These are phyloP conservation scores for Anas acuta DNA, from an alignment of 2,797 vertebrate species.

Conservation along the genomic window DNA sequence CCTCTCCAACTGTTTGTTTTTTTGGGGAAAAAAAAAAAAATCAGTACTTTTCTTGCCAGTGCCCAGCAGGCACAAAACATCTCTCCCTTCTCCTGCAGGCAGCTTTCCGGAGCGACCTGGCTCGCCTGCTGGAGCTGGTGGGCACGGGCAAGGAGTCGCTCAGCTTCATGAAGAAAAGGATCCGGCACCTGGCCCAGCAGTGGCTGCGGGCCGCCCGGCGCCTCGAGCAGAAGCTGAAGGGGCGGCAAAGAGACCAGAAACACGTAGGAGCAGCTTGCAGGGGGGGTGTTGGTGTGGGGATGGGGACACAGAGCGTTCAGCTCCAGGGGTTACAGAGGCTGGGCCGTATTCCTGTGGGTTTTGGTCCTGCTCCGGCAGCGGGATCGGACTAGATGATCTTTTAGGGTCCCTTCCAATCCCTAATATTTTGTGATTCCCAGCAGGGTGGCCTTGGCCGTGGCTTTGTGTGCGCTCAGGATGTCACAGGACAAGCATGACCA, in stretches of 20 bases:
- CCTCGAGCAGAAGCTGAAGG: conserved; percentile 83
- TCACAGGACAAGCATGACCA: background rate
- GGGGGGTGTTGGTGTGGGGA: rapidly evolving
- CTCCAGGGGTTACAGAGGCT: background rate
- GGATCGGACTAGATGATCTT: too few species aligned
- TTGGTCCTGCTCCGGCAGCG: too few species aligned
- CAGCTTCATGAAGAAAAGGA: conserved; percentile 94
- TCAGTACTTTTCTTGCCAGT: too few species aligned
- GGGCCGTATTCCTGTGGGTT: too few species aligned
- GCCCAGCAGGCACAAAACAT: too few species aligned
- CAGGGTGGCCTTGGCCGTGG: rapidly evolving
- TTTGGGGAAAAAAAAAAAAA: too few species aligned
- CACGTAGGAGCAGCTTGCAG: conserved; percentile 74
- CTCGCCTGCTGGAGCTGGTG: conserved; percentile 90
- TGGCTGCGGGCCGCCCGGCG: conserved; percentile 86
- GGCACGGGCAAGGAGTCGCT: conserved; percentile 93
- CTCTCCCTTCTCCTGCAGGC: conserved; percentile 76
- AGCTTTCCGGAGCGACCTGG: conserved; percentile 86
- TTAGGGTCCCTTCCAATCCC: too few species aligned
- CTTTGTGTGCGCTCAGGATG: rapidly evolving
- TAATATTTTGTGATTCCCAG: too few species aligned
- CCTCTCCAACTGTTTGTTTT: too few species aligned
- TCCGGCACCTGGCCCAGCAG: conserved; percentile 85
- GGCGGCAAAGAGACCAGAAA: conserved; percentile 85
- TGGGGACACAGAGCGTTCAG: rapidly evolving